Conservation (phyloP, 2,797 vertebrate species). For the Gallinago stenura region DNA sequence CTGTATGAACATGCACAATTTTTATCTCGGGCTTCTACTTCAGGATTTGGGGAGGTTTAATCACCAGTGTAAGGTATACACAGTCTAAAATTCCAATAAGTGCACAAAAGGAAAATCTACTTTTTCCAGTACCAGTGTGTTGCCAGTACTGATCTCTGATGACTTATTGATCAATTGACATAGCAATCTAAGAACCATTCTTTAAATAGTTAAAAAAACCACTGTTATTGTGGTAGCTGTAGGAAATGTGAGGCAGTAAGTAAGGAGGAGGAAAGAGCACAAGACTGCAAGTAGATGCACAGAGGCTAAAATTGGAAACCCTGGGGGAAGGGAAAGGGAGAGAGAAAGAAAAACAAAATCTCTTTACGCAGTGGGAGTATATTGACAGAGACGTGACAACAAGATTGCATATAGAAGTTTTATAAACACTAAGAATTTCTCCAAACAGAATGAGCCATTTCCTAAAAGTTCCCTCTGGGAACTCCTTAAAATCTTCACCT, state of each 20-base stretch:
- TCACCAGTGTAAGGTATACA: neutral
- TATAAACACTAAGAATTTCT: neutral
- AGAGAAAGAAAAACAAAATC: neutral
- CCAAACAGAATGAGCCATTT: slow-evolving; percentile 15
- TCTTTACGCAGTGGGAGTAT: neutral
- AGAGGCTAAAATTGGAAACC: neutral
- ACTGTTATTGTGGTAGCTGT: neutral
- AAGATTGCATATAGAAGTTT: neutral
- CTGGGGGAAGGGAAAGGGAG: neutral
- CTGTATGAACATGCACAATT: neutral
- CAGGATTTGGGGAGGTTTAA: neutral
- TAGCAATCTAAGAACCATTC: neutral
- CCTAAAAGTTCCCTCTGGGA: slow-evolving; percentile 11
- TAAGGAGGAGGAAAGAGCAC: neutral
- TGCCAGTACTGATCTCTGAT: neutral
- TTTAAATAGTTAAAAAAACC: neutral
- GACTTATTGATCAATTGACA: neutral
- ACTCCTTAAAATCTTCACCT: slow-evolving; percentile 11
- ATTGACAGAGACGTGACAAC: neutral
- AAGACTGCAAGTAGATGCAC: neutral
- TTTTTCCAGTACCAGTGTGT: neutral
- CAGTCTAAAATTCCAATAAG: neutral
- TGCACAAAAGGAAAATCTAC: neutral
- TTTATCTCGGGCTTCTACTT: neutral
- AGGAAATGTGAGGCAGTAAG: neutral